Conservation (phyloP, 2,888 invertebrate species). For the Synanthedon formicaeformis region DNA sequence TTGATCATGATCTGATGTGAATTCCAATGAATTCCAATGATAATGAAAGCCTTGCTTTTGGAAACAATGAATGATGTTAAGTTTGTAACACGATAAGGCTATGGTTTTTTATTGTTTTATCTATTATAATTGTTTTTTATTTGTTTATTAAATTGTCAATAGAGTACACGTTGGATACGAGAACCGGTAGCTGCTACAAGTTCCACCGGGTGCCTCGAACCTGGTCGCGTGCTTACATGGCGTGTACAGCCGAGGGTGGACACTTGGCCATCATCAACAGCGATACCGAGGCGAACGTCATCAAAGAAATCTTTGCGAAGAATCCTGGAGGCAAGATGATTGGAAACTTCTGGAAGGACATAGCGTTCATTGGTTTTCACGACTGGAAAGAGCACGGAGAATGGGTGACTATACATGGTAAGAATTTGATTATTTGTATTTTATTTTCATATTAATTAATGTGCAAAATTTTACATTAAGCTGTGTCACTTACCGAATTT, state of each 20-base stretch:
- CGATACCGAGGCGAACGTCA: slow-evolving; percentile 13
- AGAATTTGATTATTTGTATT: background rate
- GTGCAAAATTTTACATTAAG: too few species aligned
- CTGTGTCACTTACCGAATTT: too few species aligned
- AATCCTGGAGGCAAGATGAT: slow-evolving; percentile 3
- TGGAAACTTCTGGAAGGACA: slow-evolving; percentile 7
- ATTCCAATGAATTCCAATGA: too few species aligned
- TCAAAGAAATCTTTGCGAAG: slow-evolving; percentile 13
- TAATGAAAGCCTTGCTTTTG: too few species aligned
- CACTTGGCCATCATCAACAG: slow-evolving; percentile 18
- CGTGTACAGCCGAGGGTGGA: slow-evolving; percentile 16
- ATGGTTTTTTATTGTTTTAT: too few species aligned
- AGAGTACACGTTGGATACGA: slow-evolving; percentile 23
- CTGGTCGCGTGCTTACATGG: slow-evolving; percentile 14
- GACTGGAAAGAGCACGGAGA: slow-evolving; percentile 15
- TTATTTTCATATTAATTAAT: too few species aligned
- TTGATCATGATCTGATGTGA: too few species aligned
- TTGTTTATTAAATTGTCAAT: background rate
- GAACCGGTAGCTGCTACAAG: slow-evolving; percentile 37
- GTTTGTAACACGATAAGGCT: too few species aligned
- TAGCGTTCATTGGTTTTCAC: slow-evolving; percentile 17
- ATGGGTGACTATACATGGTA: slow-evolving; percentile 23
- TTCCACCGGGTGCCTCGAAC: slow-evolving; percentile 18
- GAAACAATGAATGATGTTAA: too few species aligned
- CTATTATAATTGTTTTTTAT: too few species aligned